Conservation (phyloP, 2,797 vertebrate genomes). For the Sebastes paucispinis region DNA sequence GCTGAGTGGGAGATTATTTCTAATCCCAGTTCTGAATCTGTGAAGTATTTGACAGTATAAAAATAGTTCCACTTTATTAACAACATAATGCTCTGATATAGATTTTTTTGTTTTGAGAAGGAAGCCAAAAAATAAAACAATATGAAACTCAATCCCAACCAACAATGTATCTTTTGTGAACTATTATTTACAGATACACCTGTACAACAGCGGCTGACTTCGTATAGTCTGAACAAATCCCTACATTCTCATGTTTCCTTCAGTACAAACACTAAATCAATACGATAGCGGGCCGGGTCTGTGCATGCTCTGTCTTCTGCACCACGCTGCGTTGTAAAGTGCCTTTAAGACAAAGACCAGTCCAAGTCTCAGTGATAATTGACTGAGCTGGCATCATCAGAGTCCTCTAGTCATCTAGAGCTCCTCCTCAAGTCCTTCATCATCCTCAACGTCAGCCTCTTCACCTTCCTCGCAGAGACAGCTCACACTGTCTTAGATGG, state of each 20-base stretch:
- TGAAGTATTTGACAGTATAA: slow-evolving; percentile 35
- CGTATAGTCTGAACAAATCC: slow-evolving; percentile 28
- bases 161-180: slow-evolving; percentile 42
- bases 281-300: slow-evolving; percentile 36
- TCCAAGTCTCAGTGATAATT: slow-evolving; percentile 39
- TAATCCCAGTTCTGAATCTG: slow-evolving; percentile 28
- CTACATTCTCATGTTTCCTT: slow-evolving; percentile 50
- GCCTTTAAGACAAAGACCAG: slow-evolving; percentile 62
- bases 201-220: slow-evolving; percentile 63
- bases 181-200: slow-evolving; percentile 75
- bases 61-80: slow-evolving; percentile 49
- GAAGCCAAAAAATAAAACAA: slow-evolving; percentile 4
- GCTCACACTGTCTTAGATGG: slow-evolving; percentile 24
- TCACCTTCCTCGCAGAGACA: slow-evolving; percentile 37
- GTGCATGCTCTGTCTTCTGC: slow-evolving; percentile 55
- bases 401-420: slow-evolving; percentile 43
- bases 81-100: slow-evolving; percentile 21
- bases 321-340: slow-evolving; percentile 56
- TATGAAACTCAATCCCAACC: slow-evolving; percentile 30
- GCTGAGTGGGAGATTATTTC: slow-evolving; percentile 5
- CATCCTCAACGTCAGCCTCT: slow-evolving; percentile 44
- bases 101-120: slow-evolving; percentile 13
- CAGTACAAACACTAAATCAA: slow-evolving; percentile 44
- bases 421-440: slow-evolving; percentile 34
- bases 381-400: slow-evolving; percentile 37